Conservation (phyloP, 2,113 vertebrate genomes). For the Clarias gariepinus region DNA sequence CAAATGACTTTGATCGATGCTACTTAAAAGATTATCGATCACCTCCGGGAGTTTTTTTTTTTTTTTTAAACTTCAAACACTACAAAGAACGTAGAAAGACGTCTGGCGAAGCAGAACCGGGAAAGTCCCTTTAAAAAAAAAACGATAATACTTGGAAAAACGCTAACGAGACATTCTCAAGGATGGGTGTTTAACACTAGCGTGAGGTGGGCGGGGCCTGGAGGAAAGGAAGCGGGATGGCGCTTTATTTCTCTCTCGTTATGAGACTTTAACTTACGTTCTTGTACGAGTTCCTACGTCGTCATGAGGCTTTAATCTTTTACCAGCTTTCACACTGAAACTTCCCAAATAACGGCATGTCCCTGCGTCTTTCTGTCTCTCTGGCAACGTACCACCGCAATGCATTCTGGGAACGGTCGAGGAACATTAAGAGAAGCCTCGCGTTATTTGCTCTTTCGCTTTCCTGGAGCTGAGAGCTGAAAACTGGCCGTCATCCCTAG, state of each 20-base stretch:
- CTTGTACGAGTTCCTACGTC: neutral
- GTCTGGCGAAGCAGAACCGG: neutral
- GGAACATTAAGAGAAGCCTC: too few species aligned
- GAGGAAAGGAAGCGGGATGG: too few species aligned
- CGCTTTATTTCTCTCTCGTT: neutral
- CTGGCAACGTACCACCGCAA: neutral
- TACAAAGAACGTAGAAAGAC: neutral
- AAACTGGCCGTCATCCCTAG: too few species aligned
- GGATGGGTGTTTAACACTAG: neutral
- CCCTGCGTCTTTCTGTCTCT: too few species aligned
- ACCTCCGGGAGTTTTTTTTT: neutral
- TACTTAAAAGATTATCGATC: conserved; percentile 42
- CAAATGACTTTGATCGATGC: conserved; percentile 42
- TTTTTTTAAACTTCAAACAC: neutral
- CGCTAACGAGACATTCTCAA: neutral
- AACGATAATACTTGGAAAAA: neutral
- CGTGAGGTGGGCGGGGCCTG: neutral
- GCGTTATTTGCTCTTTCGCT: neutral
- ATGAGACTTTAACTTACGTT: too few species aligned
- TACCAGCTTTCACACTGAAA: neutral
- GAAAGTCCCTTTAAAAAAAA: neutral
- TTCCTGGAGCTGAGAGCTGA: neutral
- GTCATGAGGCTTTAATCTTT: neutral
- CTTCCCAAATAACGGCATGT: too few species aligned
- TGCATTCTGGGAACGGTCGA: neutral